Base-by-base conservation (phyloP, 2,113 vertebrate genomes). In the Carettochelys insculpta region DNA sequence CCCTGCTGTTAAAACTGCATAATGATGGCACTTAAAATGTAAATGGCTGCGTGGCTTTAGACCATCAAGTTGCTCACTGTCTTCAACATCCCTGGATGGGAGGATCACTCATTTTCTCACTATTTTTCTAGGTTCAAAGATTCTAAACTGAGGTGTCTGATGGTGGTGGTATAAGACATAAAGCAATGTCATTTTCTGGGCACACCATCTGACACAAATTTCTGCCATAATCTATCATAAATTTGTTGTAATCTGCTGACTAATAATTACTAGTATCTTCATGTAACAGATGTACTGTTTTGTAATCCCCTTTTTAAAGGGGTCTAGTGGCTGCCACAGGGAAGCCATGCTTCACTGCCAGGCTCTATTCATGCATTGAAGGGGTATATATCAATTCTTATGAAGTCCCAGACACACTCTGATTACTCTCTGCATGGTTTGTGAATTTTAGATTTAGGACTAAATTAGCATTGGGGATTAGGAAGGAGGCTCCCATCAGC, bases 31-130 rank as follows among this genome's bases (percentile, higher is more conserved):
- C 76, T 45, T 79, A 81, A 52, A 1, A 0, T 47, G 79, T 85
- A 68, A 85, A 82, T 78, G 89, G 22, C 83, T 17, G 81, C 25
- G 94, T 89, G 92, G 94, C 79, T 85, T 85, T 77, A 75, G 85
- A 77, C 92, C 89, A n/a, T n/a, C n/a, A 94, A 92, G 43, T 92
- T 24, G 0, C 38, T 68, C 61, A 38, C 19, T 38, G 1, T 11
- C 19, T 65, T 51, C 71, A 9, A 88, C 92, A 61, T 94, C 92
- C 92, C 81, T 93, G 92, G 48, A 73, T 54, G 71, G 52, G 52
- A 4, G 77, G 68, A 1, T 94, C 80, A 80, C 7, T 0, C 0
- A 68, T 78, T 48, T 7, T 0, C 0, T 77, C 51, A 53, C 16
- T 50, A 0, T 68, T 45, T 22, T 2, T 41, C 34, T 87, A 71